Evolutionary conservation across 2,797 vertebrate species (phyloP), one percentile per base, ranked within the genome.

Genomic region (Manis crassicaudata): DNA sequence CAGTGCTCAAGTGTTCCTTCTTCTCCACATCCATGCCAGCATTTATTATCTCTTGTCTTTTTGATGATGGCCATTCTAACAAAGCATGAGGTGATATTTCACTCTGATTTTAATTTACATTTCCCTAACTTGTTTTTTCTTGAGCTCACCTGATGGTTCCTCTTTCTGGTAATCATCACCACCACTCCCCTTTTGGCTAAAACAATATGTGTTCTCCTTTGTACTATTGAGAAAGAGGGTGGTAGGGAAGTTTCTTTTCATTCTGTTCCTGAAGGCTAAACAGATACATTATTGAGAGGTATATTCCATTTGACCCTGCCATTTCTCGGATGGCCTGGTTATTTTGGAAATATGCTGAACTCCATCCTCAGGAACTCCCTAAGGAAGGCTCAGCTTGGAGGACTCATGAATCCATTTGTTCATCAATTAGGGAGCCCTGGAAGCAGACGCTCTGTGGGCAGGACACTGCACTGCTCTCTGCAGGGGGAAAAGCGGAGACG

Each of bases 311-410:
- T 60, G 81, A 86, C 81, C 88, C 50, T 96, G 93, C 77, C 86
- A 73, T 73, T 95, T 92, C 89, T 92, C 79, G 23, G 72, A 67
- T 72, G 80, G 58, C 75, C 75, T 92, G 88, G 62, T 83, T 93
- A 58, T 95, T 97, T 92, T 82, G 91, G 86, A 96, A 95, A 96
- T 6, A 2, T 83, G 94, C 80, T 83, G 54, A 52, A 46, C 60
- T 86, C 82, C 77, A 68, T 72, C 95, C 94, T 95, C 8, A 62
- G 95, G 56, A 94, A 95, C 75, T 86, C 82, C 84, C 83, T 91
- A 67, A 95, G 46, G 91, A 94, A 92, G 86, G 86, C 95, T 97
- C 96, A 96, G 92, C 92, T 84, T 97, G 95, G 95, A 95, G 86
- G 72, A 70, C 82, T 93, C 80, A 17, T 70, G 72, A 95, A 92